Evolutionary conservation across 2,797 vertebrate genomes (phyloP).

Genomic region (Eulemur albifrons): DNA sequence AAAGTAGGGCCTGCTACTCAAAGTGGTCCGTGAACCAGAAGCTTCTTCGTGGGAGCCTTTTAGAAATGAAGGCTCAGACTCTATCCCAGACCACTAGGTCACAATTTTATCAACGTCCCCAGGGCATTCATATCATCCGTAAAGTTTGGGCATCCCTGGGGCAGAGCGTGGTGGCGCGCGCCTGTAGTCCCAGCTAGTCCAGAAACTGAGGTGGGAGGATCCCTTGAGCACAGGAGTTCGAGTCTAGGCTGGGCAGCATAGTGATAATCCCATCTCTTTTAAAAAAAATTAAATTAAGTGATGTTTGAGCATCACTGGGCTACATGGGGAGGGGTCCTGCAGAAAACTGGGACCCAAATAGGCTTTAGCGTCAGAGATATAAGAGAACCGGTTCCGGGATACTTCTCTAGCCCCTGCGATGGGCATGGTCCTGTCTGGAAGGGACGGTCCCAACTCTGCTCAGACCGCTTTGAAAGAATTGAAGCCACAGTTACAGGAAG

Average conservation of each 20-base stretch:
- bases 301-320: background rate
- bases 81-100: background rate
- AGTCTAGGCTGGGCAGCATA: background rate
- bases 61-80: background rate
- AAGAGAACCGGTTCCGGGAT: background rate
- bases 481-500: background rate
- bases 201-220: background rate
- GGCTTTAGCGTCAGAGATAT: background rate
- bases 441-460: accelerated
- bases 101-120: background rate
- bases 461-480: background rate
- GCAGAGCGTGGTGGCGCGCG: background rate
- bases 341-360: background rate
- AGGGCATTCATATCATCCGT: background rate
- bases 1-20: background rate
- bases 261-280: background rate
- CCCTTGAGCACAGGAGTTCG: background rate
- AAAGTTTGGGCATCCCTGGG: background rate
- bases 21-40: background rate
- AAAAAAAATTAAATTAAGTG: background rate
- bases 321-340: background rate
- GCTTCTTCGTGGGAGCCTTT: background rate
- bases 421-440: accelerated
- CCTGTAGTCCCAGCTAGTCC: background rate
- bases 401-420: background rate